These are phyloP conservation scores for Napeogenes sylphis DNA, from an alignment of 2,888 invertebrate genomes.

Conservation along the genomic window DNA sequence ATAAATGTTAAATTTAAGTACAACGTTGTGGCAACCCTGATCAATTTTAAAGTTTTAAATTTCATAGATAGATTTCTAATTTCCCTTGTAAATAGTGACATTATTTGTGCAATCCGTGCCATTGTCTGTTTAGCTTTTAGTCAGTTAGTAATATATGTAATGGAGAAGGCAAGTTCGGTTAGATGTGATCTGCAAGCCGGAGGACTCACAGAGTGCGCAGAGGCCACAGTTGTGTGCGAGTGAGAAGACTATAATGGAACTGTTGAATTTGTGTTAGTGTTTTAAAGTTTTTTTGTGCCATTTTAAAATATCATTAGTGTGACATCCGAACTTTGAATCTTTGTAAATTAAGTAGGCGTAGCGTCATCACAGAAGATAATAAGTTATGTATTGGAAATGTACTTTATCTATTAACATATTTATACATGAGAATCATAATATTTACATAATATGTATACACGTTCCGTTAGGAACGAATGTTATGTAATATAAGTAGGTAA, in stretches of 20 bases:
- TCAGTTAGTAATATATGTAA: conserved; percentile 52
- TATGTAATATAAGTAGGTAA: conserved; percentile 72
- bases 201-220: conserved; percentile 43
- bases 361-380: conserved; percentile 73
- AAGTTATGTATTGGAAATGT: conserved; percentile 73
- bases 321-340: conserved; percentile 78
- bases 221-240: conserved; percentile 49
- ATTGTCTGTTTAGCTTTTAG: conserved; percentile 76
- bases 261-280: conserved; percentile 77
- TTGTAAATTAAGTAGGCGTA: conserved; percentile 70
- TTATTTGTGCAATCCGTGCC: conserved; percentile 77
- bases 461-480: conserved; percentile 78
- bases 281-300: conserved; percentile 78
- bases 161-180: conserved; percentile 37
- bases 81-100: conserved; percentile 67
- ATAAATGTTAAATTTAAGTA: conserved; percentile 69
- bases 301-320: conserved; percentile 74
- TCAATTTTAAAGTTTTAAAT: conserved; percentile 56
- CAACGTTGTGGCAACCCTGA: conserved; percentile 54
- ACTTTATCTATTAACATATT: conserved; percentile 75
- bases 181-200: conserved; percentile 40
- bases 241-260: conserved; percentile 61
- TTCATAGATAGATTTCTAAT: conserved; percentile 57
- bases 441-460: conserved; percentile 78
- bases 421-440: conserved; percentile 74